Base-by-base conservation (phyloP, 2,888 invertebrate species). In the Chloroclysta siterata region DNA sequence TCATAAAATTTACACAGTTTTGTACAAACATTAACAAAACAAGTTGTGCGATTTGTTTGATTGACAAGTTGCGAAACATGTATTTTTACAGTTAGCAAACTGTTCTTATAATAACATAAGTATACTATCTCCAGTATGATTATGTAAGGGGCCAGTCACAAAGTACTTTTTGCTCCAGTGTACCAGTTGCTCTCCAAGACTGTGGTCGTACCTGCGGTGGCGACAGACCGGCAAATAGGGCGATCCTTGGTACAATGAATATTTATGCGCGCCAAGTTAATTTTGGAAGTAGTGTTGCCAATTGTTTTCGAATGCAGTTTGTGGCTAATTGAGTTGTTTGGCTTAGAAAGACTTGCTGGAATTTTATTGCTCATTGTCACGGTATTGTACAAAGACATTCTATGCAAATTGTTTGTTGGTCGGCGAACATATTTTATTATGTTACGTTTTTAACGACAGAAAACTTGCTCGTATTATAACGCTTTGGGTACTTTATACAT, bases 141-240 rank as follows among this genome's bases (percentile, higher is more conserved):
- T n/a, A n/a, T 29, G 29, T 6, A 33, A 33, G 8, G 33, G 5
- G 6, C 33, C 33, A 8, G 33, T 1, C 7, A 1, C 33, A 33
- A 33, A 33, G 33, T 8, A 33, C 33, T 33, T 33, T 33, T 33
- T 33, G 33, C 33, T 33, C 33, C 4, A 41, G 7, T 42, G 29
- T 29, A 50, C 41, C 57, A 62, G 57, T 14, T 48, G 14, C 14
- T 41, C 22, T 42, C 28, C 6, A 46, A 56, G 41, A 47, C 62
- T 57, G 47, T 53, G 53, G 47, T 17, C n/a, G 72, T 76, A 77
- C 76, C 79, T 76, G 75, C 79, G 80, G 76, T 72, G 82, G 86
- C 85, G 85, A 84, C 84, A 85, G 83, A 79, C 82, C 82, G 87
- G 87, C 83, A 89, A 90, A 90, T 89, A 86, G 87, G 82, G 76